Conservation (phyloP, 2,797 vertebrate genomes). For the Pyrocephalus nanus region DNA sequence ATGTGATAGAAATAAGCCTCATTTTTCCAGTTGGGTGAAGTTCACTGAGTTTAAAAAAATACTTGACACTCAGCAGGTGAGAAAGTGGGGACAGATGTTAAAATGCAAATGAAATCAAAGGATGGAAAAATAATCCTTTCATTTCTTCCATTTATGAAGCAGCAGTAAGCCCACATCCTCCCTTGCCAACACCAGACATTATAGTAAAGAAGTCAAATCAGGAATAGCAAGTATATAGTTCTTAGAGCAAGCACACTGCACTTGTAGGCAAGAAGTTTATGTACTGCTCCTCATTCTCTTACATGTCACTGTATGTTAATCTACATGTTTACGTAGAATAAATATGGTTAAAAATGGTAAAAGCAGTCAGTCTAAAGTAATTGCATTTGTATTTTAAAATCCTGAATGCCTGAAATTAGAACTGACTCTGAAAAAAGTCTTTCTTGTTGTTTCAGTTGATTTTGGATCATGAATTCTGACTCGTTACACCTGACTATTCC, state of each 20-base stretch:
- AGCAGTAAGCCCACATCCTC: neutral
- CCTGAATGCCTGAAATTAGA: neutral
- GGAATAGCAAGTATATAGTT: neutral
- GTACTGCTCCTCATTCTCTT: neutral
- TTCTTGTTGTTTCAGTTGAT: neutral
- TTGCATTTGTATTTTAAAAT: neutral
- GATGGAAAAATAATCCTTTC: neutral
- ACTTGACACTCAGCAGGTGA: neutral
- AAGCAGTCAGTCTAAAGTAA: neutral
- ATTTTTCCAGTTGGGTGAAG: neutral
- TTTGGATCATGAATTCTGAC: neutral
- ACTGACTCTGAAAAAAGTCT: neutral
- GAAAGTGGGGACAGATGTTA: neutral
- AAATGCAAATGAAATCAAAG: slow-evolving; percentile 9
- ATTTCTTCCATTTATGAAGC: neutral
- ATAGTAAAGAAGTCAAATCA: neutral
- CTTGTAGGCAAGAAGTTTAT: neutral
- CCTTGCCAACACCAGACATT: neutral
- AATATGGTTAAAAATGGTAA: neutral
- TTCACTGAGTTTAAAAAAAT: neutral
- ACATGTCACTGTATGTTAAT: neutral
- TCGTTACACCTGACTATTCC: neutral
- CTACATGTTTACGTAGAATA: neutral
- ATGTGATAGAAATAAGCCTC: neutral
- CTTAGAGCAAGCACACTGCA: neutral